These are phyloP conservation scores for Drosophila tropicalis DNA, from an alignment of 1,140 invertebrate species.

Conservation along the genomic window DNA sequence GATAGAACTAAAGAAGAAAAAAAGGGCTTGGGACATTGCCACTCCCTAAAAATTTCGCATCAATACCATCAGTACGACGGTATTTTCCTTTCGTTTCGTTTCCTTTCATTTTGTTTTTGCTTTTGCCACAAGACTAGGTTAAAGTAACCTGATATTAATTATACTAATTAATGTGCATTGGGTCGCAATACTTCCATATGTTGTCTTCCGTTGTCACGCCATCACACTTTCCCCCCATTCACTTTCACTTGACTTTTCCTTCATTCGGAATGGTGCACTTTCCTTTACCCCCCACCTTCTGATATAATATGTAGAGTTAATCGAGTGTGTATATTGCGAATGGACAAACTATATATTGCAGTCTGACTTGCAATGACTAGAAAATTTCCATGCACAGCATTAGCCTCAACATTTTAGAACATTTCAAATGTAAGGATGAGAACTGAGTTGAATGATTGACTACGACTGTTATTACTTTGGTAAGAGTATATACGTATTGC, in stretches of 20 bases:
- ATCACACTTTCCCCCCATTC: conserved; percentile 21
- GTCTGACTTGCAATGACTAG: background rate
- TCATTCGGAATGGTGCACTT: background rate
- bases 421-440: background rate
- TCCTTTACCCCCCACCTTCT: background rate
- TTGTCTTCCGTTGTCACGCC: conserved; percentile 18
- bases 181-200: conserved; percentile 43
- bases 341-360: background rate
- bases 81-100: conserved; percentile 25
- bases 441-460: conserved; percentile 6
- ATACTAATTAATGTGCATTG: conserved; percentile 63
- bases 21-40: conserved; percentile 23
- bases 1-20: background rate
- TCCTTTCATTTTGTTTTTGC: background rate
- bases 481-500: background rate
- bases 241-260: conserved; percentile 33
- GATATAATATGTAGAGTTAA: background rate
- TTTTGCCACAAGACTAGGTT: conserved; percentile 12
- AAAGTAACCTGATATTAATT: conserved; percentile 64
- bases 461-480: conserved; percentile 2
- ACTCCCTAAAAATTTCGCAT: conserved; percentile 34
- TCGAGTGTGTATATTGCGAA: background rate
- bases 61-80: conserved; percentile 6
- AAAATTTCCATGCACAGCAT: conserved; percentile 3
- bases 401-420: background rate